Conservation (phyloP, 2,113 vertebrate species). For the Cardinalis cardinalis region DNA sequence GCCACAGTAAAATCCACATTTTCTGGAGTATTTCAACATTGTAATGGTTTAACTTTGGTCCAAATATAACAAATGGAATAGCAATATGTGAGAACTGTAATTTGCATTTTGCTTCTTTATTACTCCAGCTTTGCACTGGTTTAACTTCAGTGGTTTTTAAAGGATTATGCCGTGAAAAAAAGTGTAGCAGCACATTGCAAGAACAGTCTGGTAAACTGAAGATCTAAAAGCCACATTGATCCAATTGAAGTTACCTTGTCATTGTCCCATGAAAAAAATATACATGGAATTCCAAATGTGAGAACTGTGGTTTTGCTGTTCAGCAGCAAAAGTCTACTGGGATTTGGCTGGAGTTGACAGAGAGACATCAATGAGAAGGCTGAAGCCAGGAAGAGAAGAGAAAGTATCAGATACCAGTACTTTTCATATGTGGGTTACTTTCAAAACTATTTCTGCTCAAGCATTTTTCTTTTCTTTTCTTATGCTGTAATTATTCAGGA, state of each 20-base stretch:
- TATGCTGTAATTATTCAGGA: not conserved
- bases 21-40: not conserved
- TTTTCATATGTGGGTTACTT: not conserved
- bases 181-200: not conserved
- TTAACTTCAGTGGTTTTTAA: not conserved
- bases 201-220: not conserved
- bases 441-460: not conserved
- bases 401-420: not conserved
- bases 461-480: not conserved
- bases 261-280: not conserved
- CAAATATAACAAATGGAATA: not conserved
- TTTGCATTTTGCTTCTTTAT: not conserved
- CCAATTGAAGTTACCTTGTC: not conserved
- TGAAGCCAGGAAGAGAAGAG: not conserved
- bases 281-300: not conserved
- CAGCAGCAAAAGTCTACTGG: not conserved
- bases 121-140: not conserved
- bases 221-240: not conserved
- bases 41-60: not conserved
- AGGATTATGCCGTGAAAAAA: not conserved
- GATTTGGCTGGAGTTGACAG: not conserved
- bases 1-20: not conserved
- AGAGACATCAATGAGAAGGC: not conserved
- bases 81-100: not conserved
- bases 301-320: not conserved